Base-by-base conservation (phyloP, 53 echinoderm and acorn worm genomes). In the Astropecten irregularis region DNA sequence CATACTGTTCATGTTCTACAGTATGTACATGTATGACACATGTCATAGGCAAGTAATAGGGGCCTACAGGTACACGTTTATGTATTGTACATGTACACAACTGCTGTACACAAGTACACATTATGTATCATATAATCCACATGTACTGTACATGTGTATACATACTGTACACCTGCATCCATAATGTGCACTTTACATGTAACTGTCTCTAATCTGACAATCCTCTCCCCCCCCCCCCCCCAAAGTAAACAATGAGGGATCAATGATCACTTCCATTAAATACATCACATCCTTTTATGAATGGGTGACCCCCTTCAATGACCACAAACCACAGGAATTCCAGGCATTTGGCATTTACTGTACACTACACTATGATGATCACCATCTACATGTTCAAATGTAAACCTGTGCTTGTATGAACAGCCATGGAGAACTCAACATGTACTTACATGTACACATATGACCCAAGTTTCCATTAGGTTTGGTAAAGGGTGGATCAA, bases 251-350 rank as follows among this genome's bases (percentile, higher is more conserved):
- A 46, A 11, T 13, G 26, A 25, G 30, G 47, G 68, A 47, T 68
- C 27, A 68, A 65, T 37, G 65, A 65, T 65, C 73, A 73, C 22
- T 52, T 73, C 52, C 73, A 46, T 28, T 9, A 26, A 20, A 11
- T 18, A 7, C 8, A 55, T 20, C 10, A 13, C 18, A 33, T 56
- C 76, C 36, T 56, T 76, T 76, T 76, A 76, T 76, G 76, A 76
- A 76, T 76, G 76, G 29, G 44, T 76, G 76, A 76, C 38, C 76
- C 65, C 22, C 39, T 76, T 14, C 21, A 54, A 16, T 76, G 40
- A 57, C 58, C 57, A 16, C 40, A 76, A 56, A 27, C 76, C 76
- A 38, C 76, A 76, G 58, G 76, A 14, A 76, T 76, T 37, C 40
- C 56, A 37, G 40, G 76, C 76, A 76, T 57, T 65, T 65, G 63